Evolutionary conservation across 2,888 invertebrate genomes (phyloP).

Genomic region (Ceramica pisi): DNA sequence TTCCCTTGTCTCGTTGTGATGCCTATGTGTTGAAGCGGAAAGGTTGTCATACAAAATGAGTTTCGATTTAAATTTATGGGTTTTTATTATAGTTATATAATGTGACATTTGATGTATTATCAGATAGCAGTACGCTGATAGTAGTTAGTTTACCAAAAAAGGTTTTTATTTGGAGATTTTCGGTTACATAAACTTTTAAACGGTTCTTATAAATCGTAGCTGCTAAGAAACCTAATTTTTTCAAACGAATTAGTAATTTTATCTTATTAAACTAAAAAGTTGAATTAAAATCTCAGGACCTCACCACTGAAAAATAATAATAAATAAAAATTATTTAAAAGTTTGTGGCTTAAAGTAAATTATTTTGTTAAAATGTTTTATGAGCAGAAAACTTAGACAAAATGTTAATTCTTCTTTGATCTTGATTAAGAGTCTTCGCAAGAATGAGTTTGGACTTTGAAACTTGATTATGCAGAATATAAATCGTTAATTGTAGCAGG

Average conservation of each 20-base stretch:
- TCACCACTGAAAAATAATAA: background rate
- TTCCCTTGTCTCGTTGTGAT: background rate
- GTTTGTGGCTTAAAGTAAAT: conserved; percentile 3
- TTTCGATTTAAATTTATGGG: background rate
- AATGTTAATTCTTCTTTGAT: conserved; percentile 15
- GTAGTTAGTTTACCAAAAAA: background rate
- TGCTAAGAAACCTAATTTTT: background rate
- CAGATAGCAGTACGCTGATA: background rate
- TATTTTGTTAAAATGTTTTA: conserved; percentile 18
- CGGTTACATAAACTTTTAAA: too few relatives aligned
- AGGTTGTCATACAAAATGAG: background rate
- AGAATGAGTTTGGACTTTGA: conserved; percentile 4
- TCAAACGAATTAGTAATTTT: background rate
- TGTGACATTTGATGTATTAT: background rate
- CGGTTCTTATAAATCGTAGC: background rate
- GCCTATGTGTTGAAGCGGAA: background rate
- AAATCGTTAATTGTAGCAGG: background rate
- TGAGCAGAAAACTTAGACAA: background rate
- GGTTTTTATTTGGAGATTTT: too few relatives aligned
- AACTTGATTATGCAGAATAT: conserved; percentile 4
- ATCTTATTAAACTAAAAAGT: background rate
- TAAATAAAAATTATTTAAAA: background rate
- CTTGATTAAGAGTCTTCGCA: conserved; percentile 1
- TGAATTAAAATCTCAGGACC: background rate
- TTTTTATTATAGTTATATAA: background rate